Percentiles rank a stretch among this genome's conserved stretches.
phyloP scores from a whole-genome alignment of 1,140 invertebrate species.

The Apis cerana region DNA sequence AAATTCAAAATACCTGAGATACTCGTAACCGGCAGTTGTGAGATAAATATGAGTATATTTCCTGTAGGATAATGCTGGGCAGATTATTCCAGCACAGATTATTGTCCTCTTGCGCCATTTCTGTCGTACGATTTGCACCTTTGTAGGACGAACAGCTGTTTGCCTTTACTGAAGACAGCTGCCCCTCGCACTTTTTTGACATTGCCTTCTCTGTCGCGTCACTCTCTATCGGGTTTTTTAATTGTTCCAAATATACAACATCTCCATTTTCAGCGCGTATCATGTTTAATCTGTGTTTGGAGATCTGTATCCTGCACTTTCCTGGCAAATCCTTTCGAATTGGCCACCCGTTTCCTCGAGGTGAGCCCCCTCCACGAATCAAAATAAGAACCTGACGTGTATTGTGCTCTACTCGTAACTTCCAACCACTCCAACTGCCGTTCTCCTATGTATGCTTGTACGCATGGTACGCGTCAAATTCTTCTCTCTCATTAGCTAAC shows the following conservation, averaged over 20 bases:
- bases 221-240: slow-evolving; percentile 28
- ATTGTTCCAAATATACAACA: slow-evolving; percentile 35
- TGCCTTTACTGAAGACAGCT: slow-evolving; percentile 63
- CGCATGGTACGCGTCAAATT: slow-evolving; percentile 51
- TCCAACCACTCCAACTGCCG: slow-evolving; percentile 48
- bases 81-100: slow-evolving; percentile 81
- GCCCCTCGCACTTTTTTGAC: slow-evolving; percentile 68
- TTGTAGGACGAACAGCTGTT: slow-evolving; percentile 75
- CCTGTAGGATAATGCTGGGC: slow-evolving; percentile 84
- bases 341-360: slow-evolving; percentile 47
- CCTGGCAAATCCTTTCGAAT: slow-evolving; percentile 19
- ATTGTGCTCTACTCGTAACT: slow-evolving; percentile 47
- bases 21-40: slow-evolving; percentile 82
- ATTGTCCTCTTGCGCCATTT: slow-evolving; percentile 70
- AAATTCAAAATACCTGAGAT: slow-evolving; percentile 78
- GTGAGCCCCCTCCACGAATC: slow-evolving; percentile 47
- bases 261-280: slow-evolving; percentile 50
- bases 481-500: slow-evolving; percentile 33
- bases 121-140: slow-evolving; percentile 53
- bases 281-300: slow-evolving; percentile 43
- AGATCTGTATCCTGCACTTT: slow-evolving; percentile 41
- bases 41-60: slow-evolving; percentile 84
- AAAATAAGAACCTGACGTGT: slow-evolving; percentile 50
- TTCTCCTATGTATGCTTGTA: slow-evolving; percentile 27
- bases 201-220: slow-evolving; percentile 36